Percentiles rank a stretch among this genome's conserved stretches.
Evolutionary conservation across 2,888 invertebrate genomes (phyloP).

Genomic region (Cyrtodaria siliqua): DNA sequence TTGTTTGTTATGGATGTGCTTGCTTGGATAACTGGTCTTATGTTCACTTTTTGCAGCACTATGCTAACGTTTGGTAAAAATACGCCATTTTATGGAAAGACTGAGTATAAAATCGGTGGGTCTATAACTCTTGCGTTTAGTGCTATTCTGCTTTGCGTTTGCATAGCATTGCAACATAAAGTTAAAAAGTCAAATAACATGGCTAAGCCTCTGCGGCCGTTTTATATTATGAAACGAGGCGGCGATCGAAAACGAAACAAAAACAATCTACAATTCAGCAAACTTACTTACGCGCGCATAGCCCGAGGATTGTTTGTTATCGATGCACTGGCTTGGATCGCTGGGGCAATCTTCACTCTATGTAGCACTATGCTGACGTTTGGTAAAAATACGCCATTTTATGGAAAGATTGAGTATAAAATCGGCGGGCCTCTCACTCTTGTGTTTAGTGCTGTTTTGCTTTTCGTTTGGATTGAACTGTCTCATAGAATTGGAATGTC

Average conservation of each 20-base stretch:
- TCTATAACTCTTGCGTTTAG: neutral
- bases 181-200: constrained; percentile 19
- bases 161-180: constrained; percentile 27
- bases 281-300: no score
- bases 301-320: constrained; percentile 33
- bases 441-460: no score
- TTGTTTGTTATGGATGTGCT: constrained; percentile 23
- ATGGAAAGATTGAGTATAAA: constrained; percentile 20
- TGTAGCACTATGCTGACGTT: constrained; percentile 47
- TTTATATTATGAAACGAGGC: no score
- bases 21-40: constrained; percentile 26
- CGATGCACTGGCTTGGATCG: constrained; percentile 18
- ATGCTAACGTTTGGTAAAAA: constrained; percentile 36
- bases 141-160: no score
- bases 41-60: constrained; percentile 44
- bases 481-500: constrained; percentile 31
- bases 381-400: constrained; percentile 45
- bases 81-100: constrained; percentile 35
- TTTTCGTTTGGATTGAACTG: neutral
- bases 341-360: constrained; percentile 31
- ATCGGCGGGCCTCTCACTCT: constrained; percentile 27
- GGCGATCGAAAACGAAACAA: no score
- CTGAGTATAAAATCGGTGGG: constrained; percentile 41
- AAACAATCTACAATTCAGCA: no score
- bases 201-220: constrained; percentile 2